phyloP scores from a whole-genome alignment of 2,113 vertebrate species.

The Girardinichthys multiradiatus region DNA sequence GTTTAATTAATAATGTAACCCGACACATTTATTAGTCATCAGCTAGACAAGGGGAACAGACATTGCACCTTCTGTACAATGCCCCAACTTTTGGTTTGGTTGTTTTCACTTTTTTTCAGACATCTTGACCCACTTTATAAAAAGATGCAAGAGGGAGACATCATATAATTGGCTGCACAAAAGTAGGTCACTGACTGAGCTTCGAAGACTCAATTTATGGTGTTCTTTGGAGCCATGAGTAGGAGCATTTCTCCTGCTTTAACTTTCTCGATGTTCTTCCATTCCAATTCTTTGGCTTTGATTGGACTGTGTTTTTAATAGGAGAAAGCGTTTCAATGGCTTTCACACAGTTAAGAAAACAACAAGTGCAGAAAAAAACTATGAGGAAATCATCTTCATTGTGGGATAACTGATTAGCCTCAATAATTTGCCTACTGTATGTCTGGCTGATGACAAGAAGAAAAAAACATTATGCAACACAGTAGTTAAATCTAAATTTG shows the following conservation, averaged over 20 bases:
- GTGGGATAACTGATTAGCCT: constrained; percentile 6
- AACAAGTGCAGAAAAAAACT: constrained; percentile 13
- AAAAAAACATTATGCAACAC: constrained; percentile 39
- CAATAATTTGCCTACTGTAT: constrained; percentile 33
- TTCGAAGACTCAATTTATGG: constrained; percentile 67
- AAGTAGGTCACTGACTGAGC: constrained; percentile 68
- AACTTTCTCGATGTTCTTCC: constrained; percentile 41
- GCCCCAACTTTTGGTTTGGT: constrained; percentile 39
- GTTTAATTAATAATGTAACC: constrained; percentile 29
- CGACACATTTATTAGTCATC: constrained; percentile 47
- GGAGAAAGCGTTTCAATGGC: constrained; percentile 8
- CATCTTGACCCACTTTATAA: constrained; percentile 66
- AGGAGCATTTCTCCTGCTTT: constrained; percentile 38
- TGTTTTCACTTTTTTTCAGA: constrained; percentile 41
- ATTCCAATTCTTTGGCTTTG: constrained; percentile 36
- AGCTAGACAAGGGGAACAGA: constrained; percentile 36
- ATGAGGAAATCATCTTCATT: constrained; percentile 25
- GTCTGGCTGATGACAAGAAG: constrained; percentile 1
- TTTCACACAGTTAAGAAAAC: constrained; percentile 14
- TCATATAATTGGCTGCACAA: constrained; percentile 60
- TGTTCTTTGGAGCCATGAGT: constrained; percentile 54
- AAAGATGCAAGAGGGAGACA: constrained; percentile 58
- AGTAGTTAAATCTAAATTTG: constrained; percentile 40
- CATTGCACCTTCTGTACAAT: constrained; percentile 18
- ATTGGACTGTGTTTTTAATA: constrained; percentile 43